A percentile compares a stretch with the other conserved stretches of the same genome.
Conservation (phyloP, 2,113 vertebrate species). For the Anseranas semipalmata region DNA sequence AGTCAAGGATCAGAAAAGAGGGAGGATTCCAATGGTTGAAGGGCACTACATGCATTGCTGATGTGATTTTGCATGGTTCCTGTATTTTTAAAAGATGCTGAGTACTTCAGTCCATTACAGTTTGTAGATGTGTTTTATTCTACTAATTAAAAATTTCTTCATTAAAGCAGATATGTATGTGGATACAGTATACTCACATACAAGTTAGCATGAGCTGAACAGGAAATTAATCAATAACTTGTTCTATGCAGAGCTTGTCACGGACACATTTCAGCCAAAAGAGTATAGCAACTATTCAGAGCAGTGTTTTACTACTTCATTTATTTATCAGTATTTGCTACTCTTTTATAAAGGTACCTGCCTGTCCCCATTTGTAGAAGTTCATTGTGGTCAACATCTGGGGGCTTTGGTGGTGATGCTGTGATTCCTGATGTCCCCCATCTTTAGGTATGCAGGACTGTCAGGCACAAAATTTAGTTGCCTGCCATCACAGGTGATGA, state of each 20-base stretch:
- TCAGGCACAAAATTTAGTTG: not conserved
- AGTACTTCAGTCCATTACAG: not conserved
- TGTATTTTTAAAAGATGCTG: not conserved
- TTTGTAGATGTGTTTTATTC: not conserved
- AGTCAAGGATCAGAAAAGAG: not conserved
- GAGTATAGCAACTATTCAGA: not conserved
- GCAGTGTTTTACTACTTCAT: not conserved
- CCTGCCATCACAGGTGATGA: not conserved
- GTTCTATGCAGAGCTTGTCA: not conserved
- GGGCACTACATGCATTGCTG: not conserved
- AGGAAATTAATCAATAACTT: not conserved
- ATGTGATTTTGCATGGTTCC: not conserved
- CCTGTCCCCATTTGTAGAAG: not conserved
- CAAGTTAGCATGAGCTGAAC: not conserved
- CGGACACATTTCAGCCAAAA: not conserved
- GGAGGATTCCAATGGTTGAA: not conserved
- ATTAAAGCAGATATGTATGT: not conserved
- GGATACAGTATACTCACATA: not conserved
- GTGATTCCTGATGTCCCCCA: not conserved
- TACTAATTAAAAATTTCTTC: not conserved
- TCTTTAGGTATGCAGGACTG: not conserved
- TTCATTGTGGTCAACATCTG: too few relatives aligned
- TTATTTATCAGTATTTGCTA: not conserved
- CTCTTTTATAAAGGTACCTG: not conserved
- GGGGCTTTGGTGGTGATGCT: too few relatives aligned